phyloP scores from a whole-genome alignment of 2,113 vertebrate species.

The Leuciscus idus region DNA sequence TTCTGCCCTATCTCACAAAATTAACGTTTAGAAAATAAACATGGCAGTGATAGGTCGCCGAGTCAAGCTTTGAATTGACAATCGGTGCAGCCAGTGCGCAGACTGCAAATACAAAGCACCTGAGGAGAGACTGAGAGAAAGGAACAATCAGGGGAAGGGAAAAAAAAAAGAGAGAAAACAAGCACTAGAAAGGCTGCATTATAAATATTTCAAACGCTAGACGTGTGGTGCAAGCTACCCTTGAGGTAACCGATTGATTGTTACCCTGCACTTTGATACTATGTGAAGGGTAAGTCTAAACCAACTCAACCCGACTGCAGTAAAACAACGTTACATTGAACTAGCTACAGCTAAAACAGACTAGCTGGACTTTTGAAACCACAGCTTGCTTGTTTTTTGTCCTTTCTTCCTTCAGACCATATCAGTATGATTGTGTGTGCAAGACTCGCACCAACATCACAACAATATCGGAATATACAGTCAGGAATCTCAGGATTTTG shows the following conservation, averaged over 20 bases:
- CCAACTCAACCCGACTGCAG: constrained; percentile 9
- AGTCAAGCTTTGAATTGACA: constrained; percentile 19
- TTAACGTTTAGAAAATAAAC: constrained; percentile 44
- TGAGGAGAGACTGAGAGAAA: constrained; percentile 23
- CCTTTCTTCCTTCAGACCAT: background rate
- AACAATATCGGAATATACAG: too few species aligned
- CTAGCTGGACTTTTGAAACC: background rate
- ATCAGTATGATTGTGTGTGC: background rate
- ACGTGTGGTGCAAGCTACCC: constrained; percentile 9
- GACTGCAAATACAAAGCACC: constrained; percentile 15
- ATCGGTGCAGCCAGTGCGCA: background rate
- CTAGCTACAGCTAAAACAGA: background rate
- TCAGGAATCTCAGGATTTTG: too few species aligned
- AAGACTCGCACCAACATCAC: too few species aligned
- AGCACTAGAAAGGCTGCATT: constrained; percentile 20
- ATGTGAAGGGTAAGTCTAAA: constrained; percentile 6
- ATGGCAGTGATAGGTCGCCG: background rate
- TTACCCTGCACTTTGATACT: constrained; percentile 28
- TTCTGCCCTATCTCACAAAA: constrained; percentile 35
- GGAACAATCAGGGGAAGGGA: background rate
- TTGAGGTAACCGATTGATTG: constrained; percentile 52
- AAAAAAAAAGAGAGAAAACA: constrained; percentile 4
- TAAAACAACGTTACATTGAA: background rate
- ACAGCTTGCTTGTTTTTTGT: too few species aligned
- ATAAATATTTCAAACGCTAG: constrained; percentile 50